These are phyloP conservation scores for Dendrocincla tyrannina DNA, from an alignment of 2,797 vertebrate species.

Conservation along the genomic window DNA sequence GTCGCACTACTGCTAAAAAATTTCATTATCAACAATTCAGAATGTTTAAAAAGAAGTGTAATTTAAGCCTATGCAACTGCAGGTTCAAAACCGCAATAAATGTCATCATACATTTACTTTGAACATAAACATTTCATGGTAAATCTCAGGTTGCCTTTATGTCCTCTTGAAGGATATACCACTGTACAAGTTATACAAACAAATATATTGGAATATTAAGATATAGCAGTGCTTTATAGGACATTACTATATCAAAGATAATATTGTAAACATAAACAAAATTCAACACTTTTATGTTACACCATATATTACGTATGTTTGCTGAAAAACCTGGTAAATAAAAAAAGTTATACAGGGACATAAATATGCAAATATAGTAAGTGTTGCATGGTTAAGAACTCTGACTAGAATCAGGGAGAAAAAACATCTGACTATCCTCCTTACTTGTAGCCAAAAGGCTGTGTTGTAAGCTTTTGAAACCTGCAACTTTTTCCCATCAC, in stretches of 20 bases:
- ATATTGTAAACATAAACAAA: background rate
- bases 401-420: background rate
- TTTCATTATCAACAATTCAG: background rate
- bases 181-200: background rate
- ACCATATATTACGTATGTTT: background rate
- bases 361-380: background rate
- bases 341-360: background rate
- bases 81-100: background rate
- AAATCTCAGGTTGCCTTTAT: background rate
- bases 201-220: background rate
- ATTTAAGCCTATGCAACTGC: background rate
- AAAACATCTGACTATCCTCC: background rate
- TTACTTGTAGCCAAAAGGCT: background rate
- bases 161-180: background rate
- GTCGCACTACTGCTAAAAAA: background rate
- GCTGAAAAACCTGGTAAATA: background rate
- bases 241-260: background rate
- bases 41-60: background rate
- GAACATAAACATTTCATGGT: background rate
- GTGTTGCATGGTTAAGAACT: background rate
- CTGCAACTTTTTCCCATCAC: background rate
- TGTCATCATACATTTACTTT: background rate
- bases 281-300: background rate
- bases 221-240: background rate
- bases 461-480: background rate